phyloP scores from a whole-genome alignment of 1,140 invertebrate genomes.

The Odontomachus brunneus region DNA sequence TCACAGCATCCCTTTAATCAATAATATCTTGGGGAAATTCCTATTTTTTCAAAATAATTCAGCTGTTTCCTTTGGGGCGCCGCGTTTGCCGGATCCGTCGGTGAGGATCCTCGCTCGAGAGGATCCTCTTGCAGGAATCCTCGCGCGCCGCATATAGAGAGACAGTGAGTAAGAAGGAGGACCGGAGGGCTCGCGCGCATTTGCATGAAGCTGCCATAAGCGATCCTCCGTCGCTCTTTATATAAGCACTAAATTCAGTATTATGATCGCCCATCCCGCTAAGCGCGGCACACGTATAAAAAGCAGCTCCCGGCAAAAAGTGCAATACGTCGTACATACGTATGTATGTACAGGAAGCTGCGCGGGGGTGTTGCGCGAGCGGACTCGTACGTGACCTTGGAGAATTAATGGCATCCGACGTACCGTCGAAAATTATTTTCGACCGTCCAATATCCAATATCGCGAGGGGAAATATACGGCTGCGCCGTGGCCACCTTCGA shows the following conservation, averaged over 20 bases:
- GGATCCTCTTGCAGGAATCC: conserved; percentile 26
- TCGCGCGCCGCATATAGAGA: conserved; percentile 33
- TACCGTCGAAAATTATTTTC: conserved; percentile 59
- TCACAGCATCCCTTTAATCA: background rate
- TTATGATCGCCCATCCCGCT: conserved; percentile 44
- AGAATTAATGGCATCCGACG: conserved; percentile 53
- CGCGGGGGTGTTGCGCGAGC: conserved; percentile 26
- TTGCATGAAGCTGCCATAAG: conserved; percentile 72
- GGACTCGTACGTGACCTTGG: conserved; percentile 53
- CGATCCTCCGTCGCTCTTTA: conserved; percentile 68
- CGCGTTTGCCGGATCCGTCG: background rate
- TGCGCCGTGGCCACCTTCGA: conserved; percentile 27
- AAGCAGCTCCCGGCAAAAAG: conserved; percentile 45
- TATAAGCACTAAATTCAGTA: conserved; percentile 72
- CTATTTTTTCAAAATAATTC: no score
- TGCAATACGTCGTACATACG: conserved; percentile 20
- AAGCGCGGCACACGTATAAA: conserved; percentile 48
- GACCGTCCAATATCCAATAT: conserved; percentile 50
- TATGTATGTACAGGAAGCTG: conserved; percentile 18
- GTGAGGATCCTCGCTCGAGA: conserved; percentile 25
- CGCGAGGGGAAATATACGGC: conserved; percentile 38
- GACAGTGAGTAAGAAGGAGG: conserved; percentile 52
- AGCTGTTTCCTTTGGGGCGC: background rate
- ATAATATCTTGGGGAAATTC: background rate
- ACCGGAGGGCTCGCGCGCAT: conserved; percentile 44